Evolutionary conservation across 2,797 vertebrate species (phyloP), one percentile per base, ranked within the genome.

Genomic region (Platalea minor): DNA sequence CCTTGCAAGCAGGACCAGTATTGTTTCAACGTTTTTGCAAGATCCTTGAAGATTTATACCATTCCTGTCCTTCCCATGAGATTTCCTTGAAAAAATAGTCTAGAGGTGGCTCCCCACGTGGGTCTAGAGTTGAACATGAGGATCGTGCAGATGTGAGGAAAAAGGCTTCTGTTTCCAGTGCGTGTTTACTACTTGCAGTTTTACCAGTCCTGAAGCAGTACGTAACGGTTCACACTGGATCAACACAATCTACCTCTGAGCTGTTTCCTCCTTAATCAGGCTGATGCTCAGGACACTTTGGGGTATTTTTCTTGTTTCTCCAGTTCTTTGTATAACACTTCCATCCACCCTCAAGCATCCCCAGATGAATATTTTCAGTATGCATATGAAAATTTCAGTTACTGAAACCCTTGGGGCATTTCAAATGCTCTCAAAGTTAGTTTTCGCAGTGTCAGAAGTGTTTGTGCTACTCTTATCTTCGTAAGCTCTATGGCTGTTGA

Each of bases 381-480:
- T 50, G 56, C 39, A 28, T 12, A 76, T 5, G 24, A 72, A 72
- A 79, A 54, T 21, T 59, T 59, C 59, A 25, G 7, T 33, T 23
- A 2, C 57, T 13, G 25, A 43, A 83, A 35, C 45, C 41, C 81
- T 46, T 9, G 2, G n/a, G 26, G 20, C 0, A 0, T 70, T 73
- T 33, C 0, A 0, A 73, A 53, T 0, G 0, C 63, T 91, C 84
- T 85, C 26, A 2, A 21, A 56, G 57, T 78, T 77, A 64, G n/a
- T 10, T 69, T 43, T 65, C 2, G 0, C 7, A 1, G 9, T 3
- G 29, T 39, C 78, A 60, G 28, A 67, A 94, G 20, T 74, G 57
- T 65, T 89, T 64, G 37, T 1, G 3, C 64, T 80, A 10, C 50
- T 91, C 39, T n/a, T 54, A 9, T 10, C 83, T 51, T 63, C 60